phyloP scores from a whole-genome alignment of 2,113 vertebrate genomes.

The Sterrhoptilus dennistouni region DNA sequence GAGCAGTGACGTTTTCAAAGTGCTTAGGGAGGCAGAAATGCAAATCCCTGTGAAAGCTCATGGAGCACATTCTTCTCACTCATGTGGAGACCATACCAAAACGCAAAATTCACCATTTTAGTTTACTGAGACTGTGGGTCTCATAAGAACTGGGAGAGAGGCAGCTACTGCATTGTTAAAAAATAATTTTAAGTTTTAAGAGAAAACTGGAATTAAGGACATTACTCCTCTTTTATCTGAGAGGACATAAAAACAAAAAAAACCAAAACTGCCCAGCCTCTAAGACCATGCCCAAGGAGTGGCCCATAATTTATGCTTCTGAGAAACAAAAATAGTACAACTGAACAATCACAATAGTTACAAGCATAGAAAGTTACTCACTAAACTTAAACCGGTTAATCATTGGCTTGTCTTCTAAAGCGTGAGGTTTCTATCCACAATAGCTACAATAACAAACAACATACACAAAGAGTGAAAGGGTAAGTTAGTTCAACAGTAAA shows the following conservation, averaged over 20 bases:
- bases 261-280: neutral
- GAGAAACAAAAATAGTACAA: constrained; percentile 7
- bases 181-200: neutral
- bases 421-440: constrained; percentile 10
- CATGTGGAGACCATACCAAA: neutral
- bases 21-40: neutral
- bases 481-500: constrained; percentile 25
- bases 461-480: neutral
- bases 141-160: neutral
- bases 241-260: neutral
- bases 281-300: neutral
- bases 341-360: neutral
- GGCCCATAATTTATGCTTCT: neutral
- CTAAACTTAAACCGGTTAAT: constrained; percentile 46
- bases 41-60: neutral
- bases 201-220: neutral
- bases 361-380: constrained; percentile 9
- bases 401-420: constrained; percentile 45
- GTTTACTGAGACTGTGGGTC: neutral
- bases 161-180: neutral
- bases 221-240: neutral
- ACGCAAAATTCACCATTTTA: neutral
- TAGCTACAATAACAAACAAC: constrained; percentile 17
- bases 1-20: neutral
- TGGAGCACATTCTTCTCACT: neutral